phyloP scores from a whole-genome alignment of 2,113 vertebrate genomes.

The Aythya baeri region DNA sequence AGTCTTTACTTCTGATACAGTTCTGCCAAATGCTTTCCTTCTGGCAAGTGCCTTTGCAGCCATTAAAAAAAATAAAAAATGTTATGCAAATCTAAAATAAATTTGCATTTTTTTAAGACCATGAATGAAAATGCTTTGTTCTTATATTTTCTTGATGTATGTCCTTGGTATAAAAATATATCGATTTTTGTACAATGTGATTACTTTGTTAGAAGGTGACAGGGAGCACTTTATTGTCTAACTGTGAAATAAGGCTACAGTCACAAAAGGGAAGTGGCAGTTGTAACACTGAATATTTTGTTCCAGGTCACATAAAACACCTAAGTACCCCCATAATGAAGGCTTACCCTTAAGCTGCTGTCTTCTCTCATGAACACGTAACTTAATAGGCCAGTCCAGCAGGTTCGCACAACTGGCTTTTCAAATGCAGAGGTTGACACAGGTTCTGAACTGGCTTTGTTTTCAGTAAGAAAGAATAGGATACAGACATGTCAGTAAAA shows the following conservation, averaged over 20 bases:
- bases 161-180: not conserved
- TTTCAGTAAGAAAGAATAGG: not conserved
- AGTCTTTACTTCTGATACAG: not conserved
- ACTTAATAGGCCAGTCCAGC: not conserved
- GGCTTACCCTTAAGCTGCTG: not conserved
- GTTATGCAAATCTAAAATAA: not conserved
- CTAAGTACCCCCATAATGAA: no score
- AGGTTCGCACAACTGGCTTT: not conserved
- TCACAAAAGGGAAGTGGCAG: not conserved
- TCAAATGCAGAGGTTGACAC: rapidly evolving
- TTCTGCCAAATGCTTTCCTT: not conserved
- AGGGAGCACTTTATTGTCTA: not conserved
- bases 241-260: not conserved
- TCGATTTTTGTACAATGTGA: not conserved
- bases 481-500: rapidly evolving
- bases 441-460: not conserved
- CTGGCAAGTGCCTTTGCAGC: not conserved
- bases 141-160: not conserved
- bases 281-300: not conserved
- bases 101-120: not conserved
- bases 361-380: rapidly evolving
- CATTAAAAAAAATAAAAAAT: not conserved
- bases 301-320: not conserved
- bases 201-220: not conserved
- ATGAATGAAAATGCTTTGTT: not conserved